Evolutionary conservation across 2,113 vertebrate species (phyloP).

Genomic region (Siphamia tubifer): DNA sequence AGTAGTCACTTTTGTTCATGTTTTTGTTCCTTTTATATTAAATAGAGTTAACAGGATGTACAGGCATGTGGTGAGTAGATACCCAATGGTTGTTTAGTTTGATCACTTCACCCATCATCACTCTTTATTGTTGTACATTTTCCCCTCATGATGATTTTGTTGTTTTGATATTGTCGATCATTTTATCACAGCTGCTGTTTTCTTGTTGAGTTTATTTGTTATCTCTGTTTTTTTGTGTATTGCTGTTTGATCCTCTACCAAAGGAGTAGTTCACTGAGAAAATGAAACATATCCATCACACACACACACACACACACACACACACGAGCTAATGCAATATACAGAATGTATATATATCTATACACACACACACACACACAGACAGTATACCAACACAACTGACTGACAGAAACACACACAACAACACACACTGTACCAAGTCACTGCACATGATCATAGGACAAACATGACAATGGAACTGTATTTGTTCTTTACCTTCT

Average conservation of each 20-base stretch:
- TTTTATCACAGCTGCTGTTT: neutral
- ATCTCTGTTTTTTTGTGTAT: neutral
- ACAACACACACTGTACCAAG: too few relatives aligned
- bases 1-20: too few relatives aligned
- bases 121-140: neutral
- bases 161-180: conserved; percentile 1
- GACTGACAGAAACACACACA: too few relatives aligned
- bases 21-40: too few relatives aligned
- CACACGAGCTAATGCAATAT: neutral
- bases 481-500: neutral
- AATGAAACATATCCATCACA: conserved; percentile 48
- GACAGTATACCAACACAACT: too few relatives aligned
- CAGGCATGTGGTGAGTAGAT: too few relatives aligned
- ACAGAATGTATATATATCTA: neutral
- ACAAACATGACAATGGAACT: neutral
- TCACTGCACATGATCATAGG: neutral
- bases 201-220: conserved; percentile 1
- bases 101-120: neutral
- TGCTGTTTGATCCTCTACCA: conserved; percentile 19
- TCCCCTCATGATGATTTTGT: conserved; percentile 3
- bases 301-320: conserved; percentile 3
- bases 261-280: conserved; percentile 27
- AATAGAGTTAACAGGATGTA: too few relatives aligned
- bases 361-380: neutral
- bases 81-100: neutral